These are phyloP conservation scores for Drosophila gaucha DNA, from an alignment of 2,888 invertebrate genomes.

Conservation along the genomic window DNA sequence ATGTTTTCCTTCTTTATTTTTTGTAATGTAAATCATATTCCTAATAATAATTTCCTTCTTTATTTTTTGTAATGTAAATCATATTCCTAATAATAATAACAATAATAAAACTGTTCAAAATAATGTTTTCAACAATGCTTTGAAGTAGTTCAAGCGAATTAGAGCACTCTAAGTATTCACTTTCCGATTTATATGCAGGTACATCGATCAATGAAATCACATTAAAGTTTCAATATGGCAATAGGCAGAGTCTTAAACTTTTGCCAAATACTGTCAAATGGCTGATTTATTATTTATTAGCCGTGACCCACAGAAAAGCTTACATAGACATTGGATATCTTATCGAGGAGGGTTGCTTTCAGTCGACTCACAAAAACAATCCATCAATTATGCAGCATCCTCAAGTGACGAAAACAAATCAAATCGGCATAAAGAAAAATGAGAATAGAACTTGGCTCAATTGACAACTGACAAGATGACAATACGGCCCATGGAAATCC, in stretches of 20 bases:
- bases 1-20: no score
- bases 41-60: no score
- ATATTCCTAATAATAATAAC: not conserved
- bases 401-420: slow-evolving; percentile 63
- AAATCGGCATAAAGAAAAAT: slow-evolving; percentile 35
- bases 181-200: not conserved
- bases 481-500: slow-evolving; percentile 44
- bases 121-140: no score
- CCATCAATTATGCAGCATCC: slow-evolving; percentile 73
- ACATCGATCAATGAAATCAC: slow-evolving; percentile 46
- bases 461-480: slow-evolving; percentile 72
- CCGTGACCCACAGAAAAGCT: slow-evolving; percentile 19
- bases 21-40: not conserved
- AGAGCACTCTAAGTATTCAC: not conserved
- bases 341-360: slow-evolving; percentile 19
- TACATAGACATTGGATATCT: slow-evolving; percentile 15
- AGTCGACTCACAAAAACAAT: slow-evolving; percentile 50
- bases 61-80: no score
- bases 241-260: slow-evolving; percentile 30
- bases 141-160: no score
- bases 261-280: slow-evolving; percentile 50
- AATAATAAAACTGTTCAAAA: no score
- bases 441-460: slow-evolving; percentile 37
- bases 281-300: slow-evolving; percentile 69
- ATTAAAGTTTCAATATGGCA: slow-evolving; percentile 59